Evolutionary conservation across 2,888 invertebrate genomes (phyloP).

Genomic region (Sarcophaga carnaria): DNA sequence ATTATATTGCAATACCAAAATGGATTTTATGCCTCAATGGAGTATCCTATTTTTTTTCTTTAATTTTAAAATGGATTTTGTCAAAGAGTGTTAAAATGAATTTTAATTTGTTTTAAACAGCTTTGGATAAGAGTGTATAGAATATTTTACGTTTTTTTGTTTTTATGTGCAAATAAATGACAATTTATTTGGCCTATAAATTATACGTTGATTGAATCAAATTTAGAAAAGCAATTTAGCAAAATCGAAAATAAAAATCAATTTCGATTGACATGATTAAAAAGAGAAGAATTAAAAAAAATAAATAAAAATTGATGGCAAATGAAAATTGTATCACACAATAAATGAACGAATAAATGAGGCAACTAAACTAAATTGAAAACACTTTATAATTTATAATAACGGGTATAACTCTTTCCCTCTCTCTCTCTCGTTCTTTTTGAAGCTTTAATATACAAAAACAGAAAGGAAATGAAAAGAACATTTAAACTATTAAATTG

Average conservation of each 20-base stretch:
- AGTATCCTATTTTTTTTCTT: too few species aligned
- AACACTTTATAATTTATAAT: slow-evolving; percentile 28
- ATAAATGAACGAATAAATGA: not conserved
- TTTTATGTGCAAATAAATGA: not conserved
- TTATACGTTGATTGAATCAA: not conserved
- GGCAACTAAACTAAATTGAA: slow-evolving; percentile 45
- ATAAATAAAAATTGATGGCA: not conserved
- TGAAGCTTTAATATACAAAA: too few species aligned
- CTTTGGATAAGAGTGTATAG: not conserved
- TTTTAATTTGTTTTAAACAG: not conserved
- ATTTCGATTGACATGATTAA: slow-evolving; percentile 11
- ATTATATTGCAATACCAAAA: too few species aligned
- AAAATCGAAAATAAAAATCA: slow-evolving; percentile 33
- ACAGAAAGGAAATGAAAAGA: not conserved
- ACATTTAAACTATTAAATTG: slow-evolving; percentile 22
- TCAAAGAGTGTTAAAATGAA: not conserved
- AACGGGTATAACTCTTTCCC: not conserved
- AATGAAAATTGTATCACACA: too few species aligned
- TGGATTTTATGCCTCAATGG: too few species aligned
- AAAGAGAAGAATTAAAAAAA: not conserved
- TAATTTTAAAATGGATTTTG: too few species aligned
- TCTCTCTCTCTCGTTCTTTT: not conserved
- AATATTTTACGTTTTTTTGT: not conserved
- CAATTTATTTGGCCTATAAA: not conserved
- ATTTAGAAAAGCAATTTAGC: not conserved